Evolutionary conservation across 1,140 invertebrate genomes (phyloP).

Genomic region (Drusus annulatus): DNA sequence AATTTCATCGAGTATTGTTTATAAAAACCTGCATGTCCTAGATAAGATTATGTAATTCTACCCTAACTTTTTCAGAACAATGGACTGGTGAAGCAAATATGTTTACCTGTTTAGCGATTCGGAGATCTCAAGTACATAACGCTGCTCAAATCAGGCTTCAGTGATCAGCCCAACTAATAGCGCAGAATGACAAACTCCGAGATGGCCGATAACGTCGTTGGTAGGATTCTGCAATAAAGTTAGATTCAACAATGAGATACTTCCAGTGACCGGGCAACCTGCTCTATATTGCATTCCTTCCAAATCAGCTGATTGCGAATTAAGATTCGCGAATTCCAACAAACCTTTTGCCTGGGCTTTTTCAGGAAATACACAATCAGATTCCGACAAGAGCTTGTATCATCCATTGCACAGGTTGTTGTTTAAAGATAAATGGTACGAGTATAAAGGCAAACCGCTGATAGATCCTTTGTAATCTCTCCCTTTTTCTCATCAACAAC

Average conservation of each 20-base stretch:
- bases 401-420: no score
- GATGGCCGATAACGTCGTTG: background rate
- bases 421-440: no score
- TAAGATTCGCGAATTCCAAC: constrained; percentile 2
- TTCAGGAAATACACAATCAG: background rate
- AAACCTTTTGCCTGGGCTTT: background rate
- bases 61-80: constrained; percentile 11
- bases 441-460: no score
- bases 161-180: background rate
- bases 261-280: background rate
- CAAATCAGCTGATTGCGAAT: constrained; percentile 26
- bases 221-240: background rate
- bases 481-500: no score
- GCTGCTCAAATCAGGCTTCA: background rate
- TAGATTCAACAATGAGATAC: constrained; percentile 5
- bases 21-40: no score
- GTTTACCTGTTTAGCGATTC: constrained; percentile 9
- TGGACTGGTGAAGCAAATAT: constrained; percentile 9
- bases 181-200: background rate
- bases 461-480: no score
- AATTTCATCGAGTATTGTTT: no score
- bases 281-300: constrained; percentile 18
- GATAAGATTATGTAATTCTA: constrained; percentile 7
- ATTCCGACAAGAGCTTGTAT: no score
- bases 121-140: background rate